These are phyloP conservation scores for Poecile atricapillus DNA, from an alignment of 2,113 vertebrate genomes.

Conservation along the genomic window DNA sequence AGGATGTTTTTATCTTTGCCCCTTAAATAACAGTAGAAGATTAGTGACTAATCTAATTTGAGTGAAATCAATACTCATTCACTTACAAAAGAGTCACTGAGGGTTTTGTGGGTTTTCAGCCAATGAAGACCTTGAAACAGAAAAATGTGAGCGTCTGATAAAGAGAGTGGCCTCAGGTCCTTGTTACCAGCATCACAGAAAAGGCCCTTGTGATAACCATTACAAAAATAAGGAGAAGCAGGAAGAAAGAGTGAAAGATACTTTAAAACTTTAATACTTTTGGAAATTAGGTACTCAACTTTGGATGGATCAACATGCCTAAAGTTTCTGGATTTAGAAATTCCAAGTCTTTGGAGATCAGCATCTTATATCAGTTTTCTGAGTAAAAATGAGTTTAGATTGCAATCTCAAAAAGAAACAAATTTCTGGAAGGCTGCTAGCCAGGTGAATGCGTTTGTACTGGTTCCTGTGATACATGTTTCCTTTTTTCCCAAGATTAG, in stretches of 20 bases:
- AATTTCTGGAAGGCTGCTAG: background rate
- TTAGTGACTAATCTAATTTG: background rate
- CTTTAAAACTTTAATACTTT: background rate
- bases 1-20: background rate
- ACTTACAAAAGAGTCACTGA: background rate
- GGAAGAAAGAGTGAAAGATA: background rate
- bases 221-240: background rate
- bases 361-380: background rate
- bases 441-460: conserved; percentile 20
- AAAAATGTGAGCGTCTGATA: background rate
- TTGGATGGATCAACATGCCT: background rate
- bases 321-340: background rate
- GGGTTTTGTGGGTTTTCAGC: background rate
- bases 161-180: background rate
- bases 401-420: background rate
- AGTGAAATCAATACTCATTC: background rate
- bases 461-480: background rate
- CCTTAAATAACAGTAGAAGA: background rate
- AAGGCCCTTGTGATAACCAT: background rate
- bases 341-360: background rate
- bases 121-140: background rate
- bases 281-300: background rate
- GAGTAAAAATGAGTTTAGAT: conserved; percentile 8
- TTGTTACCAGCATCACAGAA: background rate
- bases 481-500: conserved; percentile 14